These are phyloP conservation scores for Ormyrus pomaceus DNA, from an alignment of 2,888 invertebrate genomes.

Conservation along the genomic window DNA sequence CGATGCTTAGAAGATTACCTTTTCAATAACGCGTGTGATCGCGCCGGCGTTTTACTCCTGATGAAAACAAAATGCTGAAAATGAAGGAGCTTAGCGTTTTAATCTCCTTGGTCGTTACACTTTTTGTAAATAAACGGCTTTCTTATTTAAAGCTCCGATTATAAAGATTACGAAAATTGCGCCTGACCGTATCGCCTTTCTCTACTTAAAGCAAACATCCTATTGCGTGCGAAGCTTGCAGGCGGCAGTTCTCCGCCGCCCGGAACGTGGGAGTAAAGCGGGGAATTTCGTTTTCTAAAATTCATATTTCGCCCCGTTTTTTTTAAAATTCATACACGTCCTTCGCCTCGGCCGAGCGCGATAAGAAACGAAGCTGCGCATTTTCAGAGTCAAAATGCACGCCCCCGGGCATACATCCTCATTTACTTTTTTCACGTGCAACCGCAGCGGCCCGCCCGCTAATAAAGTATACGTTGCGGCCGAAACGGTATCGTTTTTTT, in stretches of 20 bases:
- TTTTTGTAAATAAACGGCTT: no score
- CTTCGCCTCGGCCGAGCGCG: not conserved
- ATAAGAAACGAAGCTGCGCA: constrained; percentile 33
- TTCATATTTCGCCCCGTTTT: constrained; percentile 40
- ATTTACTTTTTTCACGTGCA: constrained; percentile 7
- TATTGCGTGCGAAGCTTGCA: constrained; percentile 23
- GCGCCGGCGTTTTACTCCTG: no score
- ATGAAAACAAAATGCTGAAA: no score
- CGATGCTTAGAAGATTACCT: no score
- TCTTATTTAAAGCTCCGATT: not conserved
- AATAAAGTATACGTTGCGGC: constrained; percentile 9
- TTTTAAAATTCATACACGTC: constrained; percentile 48
- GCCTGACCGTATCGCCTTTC: not conserved
- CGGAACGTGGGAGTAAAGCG: not conserved
- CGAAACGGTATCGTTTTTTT: not conserved
- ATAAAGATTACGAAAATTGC: not conserved
- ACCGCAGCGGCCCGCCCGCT: not conserved
- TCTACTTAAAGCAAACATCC: constrained; percentile 1
- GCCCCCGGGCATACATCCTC: constrained; percentile 12
- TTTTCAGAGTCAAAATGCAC: constrained; percentile 31
- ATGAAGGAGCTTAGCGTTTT: no score
- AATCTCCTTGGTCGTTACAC: no score
- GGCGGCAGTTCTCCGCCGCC: not conserved
- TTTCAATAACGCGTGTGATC: no score
- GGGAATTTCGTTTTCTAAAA: constrained; percentile 45